A percentile compares a stretch with the other conserved stretches of the same genome.
Evolutionary conservation across 2,888 invertebrate species (phyloP).

Genomic region (Drosophila villosipedis): DNA sequence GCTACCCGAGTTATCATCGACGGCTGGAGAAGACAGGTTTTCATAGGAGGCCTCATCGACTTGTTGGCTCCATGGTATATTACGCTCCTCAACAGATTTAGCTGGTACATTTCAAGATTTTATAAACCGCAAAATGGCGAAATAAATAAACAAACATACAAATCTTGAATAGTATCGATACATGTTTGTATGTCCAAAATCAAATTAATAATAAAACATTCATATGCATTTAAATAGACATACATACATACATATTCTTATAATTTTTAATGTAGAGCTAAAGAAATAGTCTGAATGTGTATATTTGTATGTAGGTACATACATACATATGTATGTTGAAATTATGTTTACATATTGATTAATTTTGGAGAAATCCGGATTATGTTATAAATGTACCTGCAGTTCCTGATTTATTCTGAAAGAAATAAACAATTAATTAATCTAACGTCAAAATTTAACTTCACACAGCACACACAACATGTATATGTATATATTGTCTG

Average conservation of each 20-base stretch:
- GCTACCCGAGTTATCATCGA: slow-evolving; percentile 80
- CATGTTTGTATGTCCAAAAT: background rate
- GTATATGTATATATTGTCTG: background rate
- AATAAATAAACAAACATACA: slow-evolving; percentile 4
- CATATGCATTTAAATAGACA: slow-evolving; percentile 7
- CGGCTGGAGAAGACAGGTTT: slow-evolving; percentile 81
- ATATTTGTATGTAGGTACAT: background rate
- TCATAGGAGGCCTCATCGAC: slow-evolving; percentile 84
- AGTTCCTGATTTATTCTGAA: slow-evolving; percentile 83
- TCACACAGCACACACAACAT: background rate
- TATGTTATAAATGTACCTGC: slow-evolving; percentile 71
- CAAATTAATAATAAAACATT: background rate
- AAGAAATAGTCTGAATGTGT: background rate
- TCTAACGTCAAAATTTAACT: slow-evolving; percentile 1
- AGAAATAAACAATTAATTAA: slow-evolving; percentile 43
- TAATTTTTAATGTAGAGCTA: background rate
- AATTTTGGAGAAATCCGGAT: slow-evolving; percentile 2
- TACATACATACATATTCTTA: background rate
- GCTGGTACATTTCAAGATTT: slow-evolving; percentile 46
- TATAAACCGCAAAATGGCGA: background rate
- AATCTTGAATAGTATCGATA: background rate
- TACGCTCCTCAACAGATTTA: slow-evolving; percentile 81
- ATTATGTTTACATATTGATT: slow-evolving; percentile 6
- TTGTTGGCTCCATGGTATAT: slow-evolving; percentile 85
- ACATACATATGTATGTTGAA: slow-evolving; percentile 1